Conservation (phyloP, 2,797 vertebrate species). For the Anabas testudineus region DNA sequence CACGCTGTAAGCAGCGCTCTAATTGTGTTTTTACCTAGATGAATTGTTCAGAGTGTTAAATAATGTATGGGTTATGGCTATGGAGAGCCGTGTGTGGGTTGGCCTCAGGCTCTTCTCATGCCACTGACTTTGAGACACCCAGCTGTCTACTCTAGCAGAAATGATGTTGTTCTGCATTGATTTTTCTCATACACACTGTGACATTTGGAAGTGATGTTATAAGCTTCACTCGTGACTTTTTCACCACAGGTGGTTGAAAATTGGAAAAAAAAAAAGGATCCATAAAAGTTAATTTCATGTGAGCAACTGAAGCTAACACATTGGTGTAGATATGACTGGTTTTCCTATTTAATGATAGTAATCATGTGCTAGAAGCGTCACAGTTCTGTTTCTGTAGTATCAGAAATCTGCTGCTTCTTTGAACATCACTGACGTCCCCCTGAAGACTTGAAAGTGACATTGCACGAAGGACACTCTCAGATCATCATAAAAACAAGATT, state of each 20-base stretch:
- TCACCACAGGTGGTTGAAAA: constrained; percentile 23
- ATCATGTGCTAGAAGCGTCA: background rate
- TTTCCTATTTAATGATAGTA: background rate
- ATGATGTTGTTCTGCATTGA: constrained; percentile 41
- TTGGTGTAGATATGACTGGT: background rate
- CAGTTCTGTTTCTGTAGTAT: background rate
- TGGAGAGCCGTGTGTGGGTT: constrained; percentile 58
- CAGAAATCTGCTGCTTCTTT: background rate
- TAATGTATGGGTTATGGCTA: constrained; percentile 79
- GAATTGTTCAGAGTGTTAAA: constrained; percentile 76
- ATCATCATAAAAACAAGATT: constrained; percentile 31
- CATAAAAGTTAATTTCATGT: background rate
- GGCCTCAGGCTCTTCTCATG: constrained; percentile 62
- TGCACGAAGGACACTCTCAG: constrained; percentile 39
- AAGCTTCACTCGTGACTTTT: constrained; percentile 6
- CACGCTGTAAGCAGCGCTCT: constrained; percentile 63
- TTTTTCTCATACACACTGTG: constrained; percentile 3
- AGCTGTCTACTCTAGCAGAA: constrained; percentile 31
- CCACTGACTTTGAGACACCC: constrained; percentile 54
- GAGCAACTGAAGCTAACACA: background rate
- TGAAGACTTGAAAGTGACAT: constrained; percentile 28
- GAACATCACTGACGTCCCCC: constrained; percentile 4
- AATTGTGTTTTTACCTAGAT: constrained; percentile 76
- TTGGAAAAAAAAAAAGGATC: background rate
- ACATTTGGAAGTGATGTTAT: constrained; percentile 19